phyloP scores from a whole-genome alignment of 64 coral and sea anemone species.

The Anthopleura sola region DNA sequence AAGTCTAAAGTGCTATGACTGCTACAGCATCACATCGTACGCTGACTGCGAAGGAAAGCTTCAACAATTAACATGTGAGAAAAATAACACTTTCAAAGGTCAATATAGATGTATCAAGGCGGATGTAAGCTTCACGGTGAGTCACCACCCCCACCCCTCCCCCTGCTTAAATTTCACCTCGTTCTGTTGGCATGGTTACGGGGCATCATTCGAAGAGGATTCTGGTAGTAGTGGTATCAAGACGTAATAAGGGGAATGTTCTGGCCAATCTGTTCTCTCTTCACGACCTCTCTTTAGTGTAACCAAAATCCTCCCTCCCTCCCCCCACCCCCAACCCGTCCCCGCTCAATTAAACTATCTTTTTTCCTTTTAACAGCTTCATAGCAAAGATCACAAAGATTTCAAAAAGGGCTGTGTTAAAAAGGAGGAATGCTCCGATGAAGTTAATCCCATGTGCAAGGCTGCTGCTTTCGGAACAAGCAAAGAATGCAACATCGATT shows the following conservation, averaged over 20 bases:
- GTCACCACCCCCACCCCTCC: background rate
- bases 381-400: constrained; percentile 4
- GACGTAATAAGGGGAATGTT: no score
- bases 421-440: background rate
- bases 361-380: background rate
- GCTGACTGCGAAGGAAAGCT: background rate
- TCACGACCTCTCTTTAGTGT: no score
- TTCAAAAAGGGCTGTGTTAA: constrained; percentile 19
- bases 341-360: background rate
- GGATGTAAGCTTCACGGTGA: constrained; percentile 6
- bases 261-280: no score
- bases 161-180: background rate
- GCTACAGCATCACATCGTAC: background rate
- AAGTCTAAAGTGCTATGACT: constrained; percentile 6
- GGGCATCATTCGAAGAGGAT: no score
- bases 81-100: background rate
- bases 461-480: background rate
- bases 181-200: no score
- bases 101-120: constrained; percentile 7
- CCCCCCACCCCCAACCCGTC: no score
- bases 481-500: constrained; percentile 12
- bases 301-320: no score
- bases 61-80: constrained; percentile 1
- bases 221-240: no score
- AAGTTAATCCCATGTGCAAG: background rate